A percentile compares a stretch with the other conserved stretches of the same genome.
Evolutionary conservation across 2,888 invertebrate genomes (phyloP).

Genomic region (Minunthozetes semirufus): DNA sequence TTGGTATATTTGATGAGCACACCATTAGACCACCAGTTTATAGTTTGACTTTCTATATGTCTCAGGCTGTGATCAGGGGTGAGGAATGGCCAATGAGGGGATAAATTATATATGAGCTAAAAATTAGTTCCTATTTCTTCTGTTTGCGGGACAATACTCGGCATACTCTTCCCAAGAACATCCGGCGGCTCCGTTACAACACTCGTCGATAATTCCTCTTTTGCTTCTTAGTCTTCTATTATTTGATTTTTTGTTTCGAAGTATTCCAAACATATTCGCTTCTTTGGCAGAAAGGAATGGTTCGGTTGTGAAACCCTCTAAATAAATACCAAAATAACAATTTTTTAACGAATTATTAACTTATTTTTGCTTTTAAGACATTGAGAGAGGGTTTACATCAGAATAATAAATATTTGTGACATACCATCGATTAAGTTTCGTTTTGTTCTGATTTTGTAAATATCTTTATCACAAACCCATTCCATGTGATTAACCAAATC

Average conservation of each 20-base stretch:
- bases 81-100: too few relatives aligned
- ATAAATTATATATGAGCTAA: not conserved
- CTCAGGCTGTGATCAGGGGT: too few relatives aligned
- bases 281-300: constrained; percentile 22
- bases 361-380: too few relatives aligned
- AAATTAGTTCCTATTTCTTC: constrained; percentile 41
- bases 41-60: too few relatives aligned
- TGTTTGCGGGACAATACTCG: constrained; percentile 59
- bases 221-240: constrained; percentile 36
- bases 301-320: not conserved
- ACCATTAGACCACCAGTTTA: too few relatives aligned
- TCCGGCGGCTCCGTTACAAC: constrained; percentile 52
- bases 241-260: constrained; percentile 28
- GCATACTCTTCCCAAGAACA: constrained; percentile 62
- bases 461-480: constrained; percentile 60
- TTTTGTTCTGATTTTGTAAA: constrained; percentile 50
- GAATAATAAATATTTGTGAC: too few relatives aligned
- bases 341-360: not conserved
- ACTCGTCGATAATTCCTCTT: constrained; percentile 55
- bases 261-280: constrained; percentile 34
- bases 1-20: too few relatives aligned
- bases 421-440: constrained; percentile 11
- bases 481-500: constrained; percentile 55
- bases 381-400: too few relatives aligned
- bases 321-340: not conserved